These are phyloP conservation scores for Zaprionus kolodkinae DNA, from an alignment of 1,140 invertebrate genomes.

Conservation along the genomic window DNA sequence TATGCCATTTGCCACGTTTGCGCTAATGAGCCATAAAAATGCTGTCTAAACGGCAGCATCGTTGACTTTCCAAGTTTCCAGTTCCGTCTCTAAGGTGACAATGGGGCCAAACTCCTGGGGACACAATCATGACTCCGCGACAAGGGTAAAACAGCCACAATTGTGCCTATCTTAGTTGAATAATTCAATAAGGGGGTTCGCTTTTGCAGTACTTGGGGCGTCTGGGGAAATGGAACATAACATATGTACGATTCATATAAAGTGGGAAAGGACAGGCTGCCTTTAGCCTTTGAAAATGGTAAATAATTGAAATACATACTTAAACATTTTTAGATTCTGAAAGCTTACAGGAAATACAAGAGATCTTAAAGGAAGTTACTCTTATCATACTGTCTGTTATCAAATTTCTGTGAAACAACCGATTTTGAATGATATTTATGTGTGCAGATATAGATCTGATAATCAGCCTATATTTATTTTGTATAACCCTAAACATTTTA, in stretches of 20 bases:
- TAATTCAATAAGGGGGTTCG: slow-evolving; percentile 12
- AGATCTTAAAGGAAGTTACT: too few relatives aligned
- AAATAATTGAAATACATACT: neutral
- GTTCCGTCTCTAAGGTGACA: slow-evolving; percentile 63
- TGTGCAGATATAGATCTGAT: too few relatives aligned
- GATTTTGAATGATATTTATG: too few relatives aligned
- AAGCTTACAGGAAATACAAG: neutral
- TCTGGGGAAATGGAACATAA: neutral
- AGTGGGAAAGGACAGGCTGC: too few relatives aligned
- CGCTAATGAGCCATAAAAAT: slow-evolving; percentile 81
- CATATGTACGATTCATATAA: too few relatives aligned
- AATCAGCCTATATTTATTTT: too few relatives aligned
- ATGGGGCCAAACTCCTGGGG: slow-evolving; percentile 30
- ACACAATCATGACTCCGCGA: slow-evolving; percentile 2
- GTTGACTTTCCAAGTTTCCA: slow-evolving; percentile 31
- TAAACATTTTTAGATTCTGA: neutral
- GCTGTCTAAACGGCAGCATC: slow-evolving; percentile 51
- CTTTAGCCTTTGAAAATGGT: neutral
- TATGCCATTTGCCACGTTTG: slow-evolving; percentile 71
- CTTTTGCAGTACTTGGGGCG: neutral
- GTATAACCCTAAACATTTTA: too few relatives aligned
- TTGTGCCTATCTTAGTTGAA: neutral
- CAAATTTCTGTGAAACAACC: too few relatives aligned
- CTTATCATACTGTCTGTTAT: too few relatives aligned
- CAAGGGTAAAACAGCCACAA: neutral